A percentile compares a stretch with the other conserved stretches of the same genome.
phyloP scores from a whole-genome alignment of 1,140 invertebrate genomes.

The Chlorops oryzae region DNA sequence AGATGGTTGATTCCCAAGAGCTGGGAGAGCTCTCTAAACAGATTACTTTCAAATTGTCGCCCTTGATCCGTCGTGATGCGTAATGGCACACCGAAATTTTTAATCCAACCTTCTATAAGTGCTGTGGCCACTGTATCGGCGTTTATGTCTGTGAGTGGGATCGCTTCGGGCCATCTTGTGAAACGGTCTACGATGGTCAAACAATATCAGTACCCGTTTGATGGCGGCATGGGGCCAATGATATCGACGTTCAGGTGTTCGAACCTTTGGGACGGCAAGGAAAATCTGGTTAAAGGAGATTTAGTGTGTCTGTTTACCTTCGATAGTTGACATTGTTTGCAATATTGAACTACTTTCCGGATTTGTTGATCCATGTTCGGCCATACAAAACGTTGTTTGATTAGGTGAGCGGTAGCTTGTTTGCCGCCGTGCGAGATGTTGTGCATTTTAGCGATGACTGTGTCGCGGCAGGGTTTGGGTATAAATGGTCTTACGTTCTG shows the following conservation, averaged over 20 bases:
- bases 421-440: background rate
- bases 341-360: background rate
- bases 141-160: slow-evolving; percentile 3
- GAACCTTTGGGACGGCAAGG: slow-evolving; percentile 3
- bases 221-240: no score
- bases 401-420: background rate
- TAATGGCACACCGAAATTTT: slow-evolving; percentile 28
- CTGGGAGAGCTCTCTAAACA: slow-evolving; percentile 18
- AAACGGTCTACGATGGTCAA: no score
- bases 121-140: slow-evolving; percentile 13
- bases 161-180: background rate
- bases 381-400: no score
- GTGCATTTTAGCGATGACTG: background rate
- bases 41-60: slow-evolving; percentile 35
- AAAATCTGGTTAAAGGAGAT: slow-evolving; percentile 5
- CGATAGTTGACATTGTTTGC: slow-evolving; percentile 29
- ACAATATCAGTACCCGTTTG: no score
- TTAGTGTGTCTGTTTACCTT: slow-evolving; percentile 28
- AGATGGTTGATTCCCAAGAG: slow-evolving; percentile 17
- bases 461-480: background rate
- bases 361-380: background rate
- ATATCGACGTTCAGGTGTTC: slow-evolving; percentile 36
- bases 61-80: slow-evolving; percentile 45
- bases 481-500: background rate
- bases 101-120: slow-evolving; percentile 38